Base-by-base conservation (phyloP, 2,113 vertebrate genomes). In the Phaethon lepturus region DNA sequence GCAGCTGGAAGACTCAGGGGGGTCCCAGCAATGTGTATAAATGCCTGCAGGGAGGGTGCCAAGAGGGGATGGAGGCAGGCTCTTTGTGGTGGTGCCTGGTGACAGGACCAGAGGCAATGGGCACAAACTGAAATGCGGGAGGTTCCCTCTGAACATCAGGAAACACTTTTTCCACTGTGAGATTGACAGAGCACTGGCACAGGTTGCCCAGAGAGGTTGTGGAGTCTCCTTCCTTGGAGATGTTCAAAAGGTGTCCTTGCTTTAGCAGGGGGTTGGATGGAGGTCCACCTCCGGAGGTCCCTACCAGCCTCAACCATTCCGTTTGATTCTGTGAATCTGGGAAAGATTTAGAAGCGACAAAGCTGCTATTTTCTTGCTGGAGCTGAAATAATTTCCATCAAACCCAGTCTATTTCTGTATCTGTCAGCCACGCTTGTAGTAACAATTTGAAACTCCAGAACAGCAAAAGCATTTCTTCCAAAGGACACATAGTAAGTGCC, bases 351-450 rank as follows among this genome's bases (percentile, higher is more conserved):
- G 68, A 60, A 40, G 63, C 0, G 29, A 14, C 3, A 3, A 33
- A 80, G 74, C 68, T 88, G 79, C 74, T 66, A 10, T 91, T 88
- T 88, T 49, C 28, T 55, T 76, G 62, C 62, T 64, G 42, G 52
- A 91, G 74, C 63, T 85, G 88, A 40, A 28, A 25, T 22, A 0
- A 1, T 50, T 83, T 44, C 91, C 42, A 26, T 44, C 88, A 47
- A 60, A 19, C 47, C 29, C 42, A 3, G 58, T 62, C 83, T 93
- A 69, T 93, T 95, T 91, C 67, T 74, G 78, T 63, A 56, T 13
- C 88, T 80, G 84, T 66, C 91, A 91, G 91, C 78, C 88, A 69
- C 72, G 13, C 88, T 93, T 5, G 63, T 64, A 93, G 94, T 60
- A 93, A 71, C 52, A 38, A 38, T 23, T 19, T 55, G 56, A 47